Evolutionary conservation across 2,797 vertebrate species (phyloP).

Genomic region (Botia kubotai): DNA sequence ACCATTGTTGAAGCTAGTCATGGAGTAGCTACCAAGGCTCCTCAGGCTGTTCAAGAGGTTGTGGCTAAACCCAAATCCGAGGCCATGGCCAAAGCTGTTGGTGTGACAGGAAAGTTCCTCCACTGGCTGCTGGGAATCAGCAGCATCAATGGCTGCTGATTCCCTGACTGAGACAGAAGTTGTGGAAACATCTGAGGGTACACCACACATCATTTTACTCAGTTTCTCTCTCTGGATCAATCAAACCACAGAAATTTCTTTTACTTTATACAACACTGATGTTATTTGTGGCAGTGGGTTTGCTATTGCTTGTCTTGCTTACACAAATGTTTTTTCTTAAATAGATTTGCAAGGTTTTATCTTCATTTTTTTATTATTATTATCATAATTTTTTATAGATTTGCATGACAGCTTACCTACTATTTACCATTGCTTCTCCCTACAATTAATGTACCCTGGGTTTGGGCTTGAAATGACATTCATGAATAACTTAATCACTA

Average conservation of each 20-base stretch:
- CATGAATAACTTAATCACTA: neutral
- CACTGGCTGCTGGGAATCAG: conserved; percentile 11
- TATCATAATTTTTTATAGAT: neutral
- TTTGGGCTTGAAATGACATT: conserved; percentile 1
- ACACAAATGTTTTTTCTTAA: neutral
- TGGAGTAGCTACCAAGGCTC: neutral
- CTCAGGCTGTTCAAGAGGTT: conserved; percentile 27
- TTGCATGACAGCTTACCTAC: neutral
- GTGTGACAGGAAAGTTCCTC: conserved; percentile 51
- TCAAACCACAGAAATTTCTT: conserved; percentile 45
- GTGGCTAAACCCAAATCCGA: conserved; percentile 43
- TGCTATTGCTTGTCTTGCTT: conserved; percentile 22
- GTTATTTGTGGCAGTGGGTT: neutral
- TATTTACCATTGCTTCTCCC: neutral
- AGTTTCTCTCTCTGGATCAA: conserved; percentile 54
- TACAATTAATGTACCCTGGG: neutral
- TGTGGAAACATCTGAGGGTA: conserved; percentile 69
- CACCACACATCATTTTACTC: conserved; percentile 56
- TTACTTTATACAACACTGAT: neutral
- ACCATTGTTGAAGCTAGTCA: neutral
- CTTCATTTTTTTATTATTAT: neutral
- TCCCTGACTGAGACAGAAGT: conserved; percentile 58
- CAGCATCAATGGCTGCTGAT: conserved; percentile 46
- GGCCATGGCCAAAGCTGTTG: conserved; percentile 8
- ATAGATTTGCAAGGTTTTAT: neutral